These are phyloP conservation scores for Spilosoma lubricipeda DNA, from an alignment of 2,888 invertebrate genomes.

Conservation along the genomic window DNA sequence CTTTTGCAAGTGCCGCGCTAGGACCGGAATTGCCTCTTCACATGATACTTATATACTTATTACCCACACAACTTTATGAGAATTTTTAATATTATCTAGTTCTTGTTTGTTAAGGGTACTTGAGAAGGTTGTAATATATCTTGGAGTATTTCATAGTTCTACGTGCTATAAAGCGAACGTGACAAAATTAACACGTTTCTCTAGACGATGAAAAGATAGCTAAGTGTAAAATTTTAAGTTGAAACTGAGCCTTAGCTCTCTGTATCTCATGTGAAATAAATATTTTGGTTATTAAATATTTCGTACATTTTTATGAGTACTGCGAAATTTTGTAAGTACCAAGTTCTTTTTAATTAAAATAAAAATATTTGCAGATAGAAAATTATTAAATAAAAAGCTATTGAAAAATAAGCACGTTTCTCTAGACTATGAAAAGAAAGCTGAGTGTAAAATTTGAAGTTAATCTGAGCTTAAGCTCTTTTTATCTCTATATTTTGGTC, in stretches of 20 bases:
- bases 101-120: neutral
- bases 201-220: neutral
- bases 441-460: too few species aligned
- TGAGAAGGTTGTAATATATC: neutral
- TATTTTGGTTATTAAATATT: too few species aligned
- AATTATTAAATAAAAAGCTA: too few species aligned
- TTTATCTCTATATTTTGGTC: too few species aligned
- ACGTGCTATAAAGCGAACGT: neutral
- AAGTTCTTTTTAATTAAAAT: too few species aligned
- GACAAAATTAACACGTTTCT: neutral
- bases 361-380: too few species aligned
- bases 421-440: too few species aligned
- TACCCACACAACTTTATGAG: constrained; percentile 48
- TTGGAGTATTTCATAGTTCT: neutral
- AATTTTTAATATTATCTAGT: constrained; percentile 36
- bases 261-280: neutral
- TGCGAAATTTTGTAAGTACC: too few species aligned
- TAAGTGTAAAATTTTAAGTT: neutral
- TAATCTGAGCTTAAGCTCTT: too few species aligned
- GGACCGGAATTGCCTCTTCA: constrained; percentile 74
- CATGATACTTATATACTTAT: constrained; percentile 64
- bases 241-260: neutral
- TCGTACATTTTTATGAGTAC: too few species aligned
- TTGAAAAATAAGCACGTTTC: too few species aligned
- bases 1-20: constrained; percentile 74